phyloP scores from a whole-genome alignment of 1,140 invertebrate species.

The Galleria mellonella region DNA sequence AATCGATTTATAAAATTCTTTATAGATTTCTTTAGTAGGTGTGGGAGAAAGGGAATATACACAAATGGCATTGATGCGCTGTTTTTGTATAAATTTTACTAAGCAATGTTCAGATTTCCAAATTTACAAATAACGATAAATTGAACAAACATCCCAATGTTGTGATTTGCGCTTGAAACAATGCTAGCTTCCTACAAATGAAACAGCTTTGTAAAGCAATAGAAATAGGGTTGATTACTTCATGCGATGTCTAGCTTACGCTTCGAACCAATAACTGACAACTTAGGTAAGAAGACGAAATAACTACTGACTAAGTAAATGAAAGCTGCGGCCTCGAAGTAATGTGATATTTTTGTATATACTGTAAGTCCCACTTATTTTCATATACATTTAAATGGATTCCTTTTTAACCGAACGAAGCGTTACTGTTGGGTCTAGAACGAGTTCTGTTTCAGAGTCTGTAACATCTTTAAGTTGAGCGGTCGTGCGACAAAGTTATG shows the following conservation, averaged over 20 bases:
- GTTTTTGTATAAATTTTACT: slow-evolving; percentile 13
- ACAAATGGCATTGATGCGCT: slow-evolving; percentile 14
- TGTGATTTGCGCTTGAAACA: slow-evolving; percentile 21
- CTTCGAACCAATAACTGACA: slow-evolving; percentile 49
- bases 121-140: slow-evolving; percentile 8
- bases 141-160: background rate
- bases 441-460: slow-evolving; percentile 27
- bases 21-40: slow-evolving; percentile 22
- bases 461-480: slow-evolving; percentile 12
- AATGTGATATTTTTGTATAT: slow-evolving; percentile 75
- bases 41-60: slow-evolving; percentile 11
- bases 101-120: slow-evolving; percentile 9
- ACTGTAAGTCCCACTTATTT: slow-evolving; percentile 73
- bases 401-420: slow-evolving; percentile 64
- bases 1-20: slow-evolving; percentile 16
- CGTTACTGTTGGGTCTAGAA: slow-evolving; percentile 45
- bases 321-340: slow-evolving; percentile 74
- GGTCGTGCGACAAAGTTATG: slow-evolving; percentile 6
- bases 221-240: slow-evolving; percentile 24
- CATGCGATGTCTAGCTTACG: slow-evolving; percentile 54
- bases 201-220: slow-evolving; percentile 16
- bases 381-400: slow-evolving; percentile 74
- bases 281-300: slow-evolving; percentile 64
- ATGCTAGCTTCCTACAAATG: slow-evolving; percentile 10
- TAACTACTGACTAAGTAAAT: slow-evolving; percentile 65